These are phyloP conservation scores for Ctenomys sociabilis DNA, from an alignment of 2,113 vertebrate species.

Conservation along the genomic window DNA sequence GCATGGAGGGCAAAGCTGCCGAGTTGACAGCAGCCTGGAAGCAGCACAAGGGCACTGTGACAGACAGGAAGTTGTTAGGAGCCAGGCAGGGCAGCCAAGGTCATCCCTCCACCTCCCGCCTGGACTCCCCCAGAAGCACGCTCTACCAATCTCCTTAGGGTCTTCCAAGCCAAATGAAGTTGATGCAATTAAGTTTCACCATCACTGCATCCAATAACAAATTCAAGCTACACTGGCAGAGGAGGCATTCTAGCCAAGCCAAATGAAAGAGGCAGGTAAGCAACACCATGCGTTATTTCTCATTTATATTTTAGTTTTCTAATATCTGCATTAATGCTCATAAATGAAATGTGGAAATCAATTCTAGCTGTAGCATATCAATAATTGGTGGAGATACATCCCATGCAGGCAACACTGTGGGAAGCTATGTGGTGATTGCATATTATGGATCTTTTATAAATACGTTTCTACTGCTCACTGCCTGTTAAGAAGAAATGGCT, in stretches of 20 bases:
- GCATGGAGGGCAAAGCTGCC: background rate
- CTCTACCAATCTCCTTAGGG: too few relatives aligned
- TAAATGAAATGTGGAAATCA: constrained; percentile 19
- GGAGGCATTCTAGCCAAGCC: background rate
- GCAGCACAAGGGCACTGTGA: background rate
- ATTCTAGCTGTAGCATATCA: background rate
- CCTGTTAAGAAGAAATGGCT: constrained; percentile 14
- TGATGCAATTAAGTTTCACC: background rate
- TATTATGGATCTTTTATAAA: constrained; percentile 36
- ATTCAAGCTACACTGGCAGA: background rate
- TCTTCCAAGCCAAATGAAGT: background rate
- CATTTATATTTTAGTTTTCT: background rate
- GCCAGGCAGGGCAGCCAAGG: background rate
- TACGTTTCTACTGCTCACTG: constrained; percentile 1
- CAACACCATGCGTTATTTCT: background rate
- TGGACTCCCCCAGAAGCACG: background rate
- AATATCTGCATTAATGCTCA: background rate
- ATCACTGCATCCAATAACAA: background rate
- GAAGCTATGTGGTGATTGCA: background rate
- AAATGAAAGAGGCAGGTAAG: background rate
- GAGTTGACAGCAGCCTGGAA: background rate
- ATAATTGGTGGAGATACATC: background rate
- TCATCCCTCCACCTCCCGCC: too few relatives aligned
- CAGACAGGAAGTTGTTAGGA: background rate
- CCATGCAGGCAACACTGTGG: background rate